Base-by-base conservation (phyloP, 2,797 vertebrate species). In the Buphagus erythrorhynchus region DNA sequence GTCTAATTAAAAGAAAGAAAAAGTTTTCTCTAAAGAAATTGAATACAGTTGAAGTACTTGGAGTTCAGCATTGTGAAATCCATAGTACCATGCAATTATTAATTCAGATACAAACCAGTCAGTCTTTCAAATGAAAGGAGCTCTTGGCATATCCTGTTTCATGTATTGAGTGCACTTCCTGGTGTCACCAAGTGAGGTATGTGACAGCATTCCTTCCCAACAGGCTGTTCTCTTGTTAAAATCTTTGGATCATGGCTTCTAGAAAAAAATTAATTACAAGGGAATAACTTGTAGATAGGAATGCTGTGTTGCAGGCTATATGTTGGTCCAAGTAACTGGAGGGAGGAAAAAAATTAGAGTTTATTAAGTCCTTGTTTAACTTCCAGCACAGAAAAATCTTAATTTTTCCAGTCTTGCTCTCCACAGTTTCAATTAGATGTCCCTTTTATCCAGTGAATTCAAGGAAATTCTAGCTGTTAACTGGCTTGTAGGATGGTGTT, bases 151-250 rank as follows among this genome's bases (percentile, higher is more conserved):
- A 58, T 58, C 55, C 67, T 58, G 3, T 69, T 61, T 57, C n/a
- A 13, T 0, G 0, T 31, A 20, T 40, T 63, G 31, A n/a, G 61
- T 69, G 24, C 0, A 2, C n/a, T 86, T 89, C 54, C 48, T 42
- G 17, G 11, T 31, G n/a, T 68, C 55, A 26, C 8, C 11, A 20
- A 33, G 21, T 1, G 3, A 86, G n/a, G 21, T 24, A 22, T 1
- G 1, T 91, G 81, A 57, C 66, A 71, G 65, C n/a, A 28, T 31
- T 69, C 49, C 35, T 81, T 61, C 51, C 77, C 79, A 67, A 68
- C 25, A 33, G 35, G 16, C 13, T 28, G 21, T 45, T 85, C 28
- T 69, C 25, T 18, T 74, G 45, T 75, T 78, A n/a, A 71, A 58
- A 58, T 61, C 11, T 81, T 84, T 75, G 51, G 26, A 84, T 79